phyloP scores from a whole-genome alignment of 2,797 vertebrate species.

The Gambelia wislizenii region DNA sequence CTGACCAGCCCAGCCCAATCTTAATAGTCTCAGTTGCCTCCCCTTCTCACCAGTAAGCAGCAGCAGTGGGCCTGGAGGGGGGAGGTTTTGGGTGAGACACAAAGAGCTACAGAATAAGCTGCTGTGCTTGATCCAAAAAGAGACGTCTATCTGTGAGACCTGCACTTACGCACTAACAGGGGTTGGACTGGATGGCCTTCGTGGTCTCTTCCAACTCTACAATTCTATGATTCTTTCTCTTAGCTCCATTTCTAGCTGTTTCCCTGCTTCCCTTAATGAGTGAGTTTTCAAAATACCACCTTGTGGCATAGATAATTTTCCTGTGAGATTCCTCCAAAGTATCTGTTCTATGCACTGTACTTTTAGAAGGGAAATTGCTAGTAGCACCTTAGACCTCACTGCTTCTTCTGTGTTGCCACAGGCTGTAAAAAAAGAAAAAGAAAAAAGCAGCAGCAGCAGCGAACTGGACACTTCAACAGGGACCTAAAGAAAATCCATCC shows the following conservation, averaged over 20 bases:
- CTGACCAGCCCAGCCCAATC: no score
- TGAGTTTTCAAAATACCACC: conserved; percentile 29
- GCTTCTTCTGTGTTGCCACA: conserved; percentile 7
- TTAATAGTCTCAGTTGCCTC: no score
- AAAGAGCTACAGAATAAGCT: no score
- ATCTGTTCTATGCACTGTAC: conserved; percentile 40
- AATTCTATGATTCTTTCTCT: not conserved
- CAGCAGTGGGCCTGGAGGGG: no score
- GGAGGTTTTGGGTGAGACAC: no score
- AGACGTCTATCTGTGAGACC: not conserved
- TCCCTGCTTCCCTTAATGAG: not conserved
- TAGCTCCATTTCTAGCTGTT: not conserved
- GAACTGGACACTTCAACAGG: not conserved
- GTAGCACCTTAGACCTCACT: conserved; percentile 27
- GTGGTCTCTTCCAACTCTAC: no score
- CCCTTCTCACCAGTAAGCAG: no score
- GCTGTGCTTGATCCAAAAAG: no score
- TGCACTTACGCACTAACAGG: no score
- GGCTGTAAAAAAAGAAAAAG: conserved; percentile 16
- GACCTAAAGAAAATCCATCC: no score
- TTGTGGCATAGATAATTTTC: not conserved
- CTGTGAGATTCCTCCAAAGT: conserved; percentile 9
- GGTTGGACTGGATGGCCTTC: no score
- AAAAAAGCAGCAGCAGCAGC: no score
- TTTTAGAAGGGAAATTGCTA: conserved; percentile 42